Conservation (phyloP, 2,888 invertebrate genomes). For the Scaptomyza flava region DNA sequence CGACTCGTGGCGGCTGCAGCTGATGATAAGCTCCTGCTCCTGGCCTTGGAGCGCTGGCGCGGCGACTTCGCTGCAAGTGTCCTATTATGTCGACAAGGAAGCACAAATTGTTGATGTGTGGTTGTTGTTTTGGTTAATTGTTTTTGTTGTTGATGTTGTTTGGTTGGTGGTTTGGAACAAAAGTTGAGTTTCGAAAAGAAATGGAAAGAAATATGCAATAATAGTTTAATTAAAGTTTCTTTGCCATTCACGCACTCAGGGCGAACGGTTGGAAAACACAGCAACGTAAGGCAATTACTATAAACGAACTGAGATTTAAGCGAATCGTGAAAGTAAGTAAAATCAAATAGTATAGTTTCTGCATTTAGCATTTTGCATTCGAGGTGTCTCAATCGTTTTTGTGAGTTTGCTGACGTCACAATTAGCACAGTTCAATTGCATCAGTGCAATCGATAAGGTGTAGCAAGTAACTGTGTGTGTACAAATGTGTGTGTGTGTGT, state of each 20-base stretch:
- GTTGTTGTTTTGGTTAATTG: conserved; percentile 33
- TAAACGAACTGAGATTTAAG: conserved; percentile 56
- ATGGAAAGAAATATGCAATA: conserved; percentile 74
- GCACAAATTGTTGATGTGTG: conserved; percentile 30
- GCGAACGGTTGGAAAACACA: conserved; percentile 51
- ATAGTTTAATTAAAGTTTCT: conserved; percentile 46
- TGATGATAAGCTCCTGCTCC: conserved; percentile 81
- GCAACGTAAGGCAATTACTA: conserved; percentile 68
- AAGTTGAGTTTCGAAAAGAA: conserved; percentile 64
- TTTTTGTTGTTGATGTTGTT: conserved; percentile 24
- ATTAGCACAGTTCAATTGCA: conserved; percentile 50
- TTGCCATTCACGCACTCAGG: conserved; percentile 22
- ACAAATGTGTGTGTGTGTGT: too few relatives aligned
- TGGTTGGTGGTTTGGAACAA: conserved; percentile 57
- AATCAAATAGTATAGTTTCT: conserved; percentile 35
- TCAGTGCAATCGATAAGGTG: conserved; percentile 40
- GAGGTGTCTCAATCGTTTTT: conserved; percentile 15
- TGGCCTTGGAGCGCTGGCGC: conserved; percentile 67
- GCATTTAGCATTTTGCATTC: conserved; percentile 35
- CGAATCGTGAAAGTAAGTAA: conserved; percentile 53
- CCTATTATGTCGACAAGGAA: conserved; percentile 59
- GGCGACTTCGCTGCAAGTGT: conserved; percentile 76
- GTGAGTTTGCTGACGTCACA: conserved; percentile 42
- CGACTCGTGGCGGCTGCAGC: conserved; percentile 59
- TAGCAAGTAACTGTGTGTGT: conserved; percentile 18